Evolutionary conservation across 2,797 vertebrate species (phyloP).

Genomic region (Steatocranus sp.): DNA sequence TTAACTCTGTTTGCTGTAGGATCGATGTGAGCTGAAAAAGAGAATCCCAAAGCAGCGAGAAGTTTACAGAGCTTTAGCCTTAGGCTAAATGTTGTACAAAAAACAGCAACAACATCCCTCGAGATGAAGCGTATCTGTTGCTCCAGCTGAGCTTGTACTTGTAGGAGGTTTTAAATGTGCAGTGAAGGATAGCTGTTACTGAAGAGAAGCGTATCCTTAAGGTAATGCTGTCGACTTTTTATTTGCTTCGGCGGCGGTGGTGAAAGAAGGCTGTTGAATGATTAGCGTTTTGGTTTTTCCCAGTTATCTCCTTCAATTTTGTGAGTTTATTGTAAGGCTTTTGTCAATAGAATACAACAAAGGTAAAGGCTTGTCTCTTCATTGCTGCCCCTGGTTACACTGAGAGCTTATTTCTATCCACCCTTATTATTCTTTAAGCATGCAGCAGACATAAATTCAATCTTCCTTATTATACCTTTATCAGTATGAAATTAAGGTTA

Average conservation of each 20-base stretch:
- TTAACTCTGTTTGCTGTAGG: constrained; percentile 69
- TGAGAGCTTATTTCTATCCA: constrained; percentile 25
- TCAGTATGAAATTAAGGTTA: constrained; percentile 74
- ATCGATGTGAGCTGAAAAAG: constrained; percentile 69
- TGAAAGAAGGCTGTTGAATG: constrained; percentile 42
- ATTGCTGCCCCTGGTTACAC: constrained; percentile 20
- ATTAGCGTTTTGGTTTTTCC: constrained; percentile 48
- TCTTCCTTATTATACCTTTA: constrained; percentile 67
- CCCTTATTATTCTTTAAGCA: constrained; percentile 48
- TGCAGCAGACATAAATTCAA: constrained; percentile 61
- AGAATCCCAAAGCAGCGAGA: constrained; percentile 73
- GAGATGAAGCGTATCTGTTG: constrained; percentile 73
- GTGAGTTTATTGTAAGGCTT: constrained; percentile 21
- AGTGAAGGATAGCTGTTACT: constrained; percentile 66
- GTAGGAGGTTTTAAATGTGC: constrained; percentile 72
- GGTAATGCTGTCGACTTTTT: constrained; percentile 61
- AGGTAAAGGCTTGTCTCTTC: constrained; percentile 34
- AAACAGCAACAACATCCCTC: constrained; percentile 73
- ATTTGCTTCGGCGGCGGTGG: constrained; percentile 42
- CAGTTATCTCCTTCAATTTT: constrained; percentile 54
- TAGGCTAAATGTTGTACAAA: constrained; percentile 76
- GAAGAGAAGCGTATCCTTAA: constrained; percentile 64
- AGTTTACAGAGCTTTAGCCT: constrained; percentile 76
- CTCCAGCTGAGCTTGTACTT: constrained; percentile 75
- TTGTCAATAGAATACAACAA: constrained; percentile 41